These are phyloP conservation scores for Ovis canadensis DNA, from an alignment of 2,113 vertebrate genomes.

Conservation along the genomic window DNA sequence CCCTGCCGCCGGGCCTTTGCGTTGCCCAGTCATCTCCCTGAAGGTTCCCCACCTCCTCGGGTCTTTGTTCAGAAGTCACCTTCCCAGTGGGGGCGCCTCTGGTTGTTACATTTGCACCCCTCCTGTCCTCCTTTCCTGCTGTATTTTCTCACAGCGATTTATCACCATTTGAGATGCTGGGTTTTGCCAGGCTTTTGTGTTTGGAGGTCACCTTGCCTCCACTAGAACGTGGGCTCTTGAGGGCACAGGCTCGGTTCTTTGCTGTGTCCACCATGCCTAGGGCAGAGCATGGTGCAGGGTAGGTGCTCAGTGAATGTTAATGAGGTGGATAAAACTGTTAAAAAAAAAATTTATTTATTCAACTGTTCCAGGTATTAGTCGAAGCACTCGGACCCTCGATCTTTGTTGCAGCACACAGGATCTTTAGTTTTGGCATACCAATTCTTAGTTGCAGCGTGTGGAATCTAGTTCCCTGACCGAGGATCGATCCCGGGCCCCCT, in stretches of 20 bases:
- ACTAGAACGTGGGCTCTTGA: background rate
- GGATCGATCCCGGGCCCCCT: background rate
- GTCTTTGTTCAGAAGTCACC: background rate
- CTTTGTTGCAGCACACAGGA: background rate
- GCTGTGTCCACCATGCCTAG: background rate
- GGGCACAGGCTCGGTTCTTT: background rate
- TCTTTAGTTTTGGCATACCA: background rate
- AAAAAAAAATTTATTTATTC: background rate
- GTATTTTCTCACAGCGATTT: background rate
- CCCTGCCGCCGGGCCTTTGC: background rate
- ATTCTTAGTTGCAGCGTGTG: background rate
- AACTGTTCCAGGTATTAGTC: background rate
- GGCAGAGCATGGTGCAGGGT: background rate
- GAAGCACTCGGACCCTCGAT: background rate
- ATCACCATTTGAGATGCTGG: background rate
- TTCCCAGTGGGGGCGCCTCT: background rate
- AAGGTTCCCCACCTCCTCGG: background rate
- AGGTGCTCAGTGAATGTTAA: background rate
- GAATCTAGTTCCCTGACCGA: background rate
- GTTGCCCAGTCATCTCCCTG: background rate
- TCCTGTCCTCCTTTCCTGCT: background rate
- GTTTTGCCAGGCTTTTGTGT: background rate
- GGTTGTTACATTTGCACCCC: background rate
- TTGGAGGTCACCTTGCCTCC: background rate
- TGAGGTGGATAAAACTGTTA: background rate